phyloP scores from a whole-genome alignment of 2,888 invertebrate species.

The Pteria penguin region DNA sequence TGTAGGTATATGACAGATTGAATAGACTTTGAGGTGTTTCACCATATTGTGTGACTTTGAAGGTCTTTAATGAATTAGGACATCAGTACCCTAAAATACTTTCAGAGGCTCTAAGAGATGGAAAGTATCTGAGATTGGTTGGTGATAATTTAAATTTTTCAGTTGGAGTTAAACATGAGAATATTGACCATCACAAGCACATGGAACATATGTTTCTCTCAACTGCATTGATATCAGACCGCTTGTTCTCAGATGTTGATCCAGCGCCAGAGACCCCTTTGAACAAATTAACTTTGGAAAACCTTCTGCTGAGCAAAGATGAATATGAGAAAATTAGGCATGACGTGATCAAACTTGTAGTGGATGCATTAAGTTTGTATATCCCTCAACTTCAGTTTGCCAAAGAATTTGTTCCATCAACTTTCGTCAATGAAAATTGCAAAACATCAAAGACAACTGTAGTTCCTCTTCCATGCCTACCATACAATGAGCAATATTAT shows the following conservation, averaged over 20 bases:
- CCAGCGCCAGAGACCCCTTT: neutral
- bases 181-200: neutral
- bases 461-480: constrained; percentile 35
- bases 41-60: neutral
- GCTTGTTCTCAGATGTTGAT: neutral
- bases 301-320: neutral
- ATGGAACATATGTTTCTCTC: constrained; percentile 5
- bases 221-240: neutral
- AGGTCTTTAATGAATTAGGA: neutral
- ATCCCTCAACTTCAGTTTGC: neutral
- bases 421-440: neutral
- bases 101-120: neutral
- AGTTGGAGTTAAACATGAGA: neutral
- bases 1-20: constrained; percentile 3
- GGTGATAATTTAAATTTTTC: constrained; percentile 5
- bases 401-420: neutral
- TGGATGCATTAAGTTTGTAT: neutral
- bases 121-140: neutral
- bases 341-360: neutral
- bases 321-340: constrained; percentile 1
- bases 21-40: neutral
- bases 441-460: constrained; percentile 8
- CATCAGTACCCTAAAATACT: neutral
- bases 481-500: constrained; percentile 46
- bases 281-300: neutral